Base-by-base conservation (phyloP, 2,797 vertebrate genomes). In the Karalla daura region DNA sequence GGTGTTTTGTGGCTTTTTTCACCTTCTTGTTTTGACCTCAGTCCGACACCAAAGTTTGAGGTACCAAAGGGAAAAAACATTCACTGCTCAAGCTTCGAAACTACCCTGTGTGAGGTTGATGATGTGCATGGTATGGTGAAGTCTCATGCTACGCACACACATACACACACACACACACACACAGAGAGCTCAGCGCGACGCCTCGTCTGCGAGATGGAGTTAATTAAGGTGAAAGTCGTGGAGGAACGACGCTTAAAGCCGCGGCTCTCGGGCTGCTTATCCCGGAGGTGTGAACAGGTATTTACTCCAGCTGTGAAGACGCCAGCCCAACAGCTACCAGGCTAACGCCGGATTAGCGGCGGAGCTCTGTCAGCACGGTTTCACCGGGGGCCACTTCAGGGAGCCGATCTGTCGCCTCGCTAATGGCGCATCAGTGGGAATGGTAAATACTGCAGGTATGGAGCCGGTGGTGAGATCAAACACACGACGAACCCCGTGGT, bases 321-420 rank as follows among this genome's bases (percentile, higher is more conserved):
- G 74, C 63, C 67, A 54, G 72, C 69, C 55, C 24, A 28, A 50
- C 49, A 54, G 64, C 81, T 80, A 79, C 72, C 83, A 53, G 25
- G 83, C 87, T 91, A 88, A 91, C 64, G 77, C 80, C 5, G 83
- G 89, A 92, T 93, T 92, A 92, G 83, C 33, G 53, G 70, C 69
- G 63, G 78, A 66, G 83, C 68, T 69, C 82, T 75, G 89, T 90
- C 88, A 86, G 72, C 66, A 59, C 28, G 21, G 47, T 49, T 72
- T 72, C 72, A 51, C 49, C 17, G 28, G 12, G 41, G 18, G 59
- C 4, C 25, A 5, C 47, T 12, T 51, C 40, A 59, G 55, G n/a
- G 70, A 18, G 47, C 72, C 39, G 64, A 61, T 70, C 64, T 30
- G 52, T 32, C 20, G 9, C 2, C 0, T 3, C 1, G 36, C 24